phyloP scores from a whole-genome alignment of 2,113 vertebrate genomes.

The Lynx canadensis region DNA sequence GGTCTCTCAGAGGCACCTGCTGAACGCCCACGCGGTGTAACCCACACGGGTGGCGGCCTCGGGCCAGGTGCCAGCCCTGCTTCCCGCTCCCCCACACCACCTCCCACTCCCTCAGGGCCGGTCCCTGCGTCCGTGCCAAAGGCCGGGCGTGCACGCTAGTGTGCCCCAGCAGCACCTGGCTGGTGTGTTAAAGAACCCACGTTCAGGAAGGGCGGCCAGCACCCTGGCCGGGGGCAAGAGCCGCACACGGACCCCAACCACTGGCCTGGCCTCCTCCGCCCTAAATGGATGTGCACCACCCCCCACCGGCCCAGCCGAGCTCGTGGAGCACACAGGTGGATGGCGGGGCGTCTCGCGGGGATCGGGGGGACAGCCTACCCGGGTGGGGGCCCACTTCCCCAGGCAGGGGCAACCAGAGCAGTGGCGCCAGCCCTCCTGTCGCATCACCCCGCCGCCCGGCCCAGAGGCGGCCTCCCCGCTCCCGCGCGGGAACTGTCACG shows the following conservation, averaged over 20 bases:
- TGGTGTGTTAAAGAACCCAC: no score
- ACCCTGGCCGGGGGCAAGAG: neutral
- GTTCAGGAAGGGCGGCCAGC: rapidly evolving
- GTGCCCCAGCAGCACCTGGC: neutral
- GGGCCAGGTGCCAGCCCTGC: rapidly evolving
- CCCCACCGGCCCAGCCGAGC: rapidly evolving
- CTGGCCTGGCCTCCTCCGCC: neutral
- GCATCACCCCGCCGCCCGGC: rapidly evolving
- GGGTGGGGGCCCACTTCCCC: no score
- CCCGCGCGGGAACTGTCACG: rapidly evolving
- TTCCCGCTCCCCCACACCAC: no score
- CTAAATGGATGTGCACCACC: rapidly evolving
- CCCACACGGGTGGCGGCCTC: neutral
- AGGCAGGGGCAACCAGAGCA: rapidly evolving
- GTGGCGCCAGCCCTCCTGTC: no score
- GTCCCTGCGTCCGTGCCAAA: neutral
- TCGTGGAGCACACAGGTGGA: neutral
- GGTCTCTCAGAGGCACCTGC: neutral
- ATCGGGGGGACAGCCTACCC: rapidly evolving
- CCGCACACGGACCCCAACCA: neutral
- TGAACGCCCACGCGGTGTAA: rapidly evolving
- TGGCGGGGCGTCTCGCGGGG: rapidly evolving
- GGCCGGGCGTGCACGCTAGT: rapidly evolving
- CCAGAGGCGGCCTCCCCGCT: neutral
- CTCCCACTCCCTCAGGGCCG: neutral